Evolutionary conservation across 2,113 vertebrate species (phyloP).

Genomic region (Thoracochromis brauschi): DNA sequence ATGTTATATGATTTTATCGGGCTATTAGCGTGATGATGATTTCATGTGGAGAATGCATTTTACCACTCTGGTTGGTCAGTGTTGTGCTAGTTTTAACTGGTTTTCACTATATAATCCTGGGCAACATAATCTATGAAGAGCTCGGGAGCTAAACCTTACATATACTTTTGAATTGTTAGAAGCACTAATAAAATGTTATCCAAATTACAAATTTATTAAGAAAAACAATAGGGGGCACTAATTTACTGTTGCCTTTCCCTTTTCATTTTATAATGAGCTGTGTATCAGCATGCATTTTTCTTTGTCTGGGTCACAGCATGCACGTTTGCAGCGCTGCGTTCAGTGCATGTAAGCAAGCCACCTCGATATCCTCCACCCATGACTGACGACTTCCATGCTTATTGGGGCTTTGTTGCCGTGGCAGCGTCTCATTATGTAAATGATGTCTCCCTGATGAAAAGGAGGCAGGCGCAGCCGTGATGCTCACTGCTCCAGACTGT

Average conservation of each 20-base stretch:
- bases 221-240: neutral
- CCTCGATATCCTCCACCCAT: conserved; percentile 19
- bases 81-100: neutral
- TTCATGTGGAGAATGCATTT: neutral
- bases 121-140: neutral
- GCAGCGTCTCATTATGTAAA: conserved; percentile 68
- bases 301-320: neutral
- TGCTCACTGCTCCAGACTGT: conserved; percentile 59
- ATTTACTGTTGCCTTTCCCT: conserved; percentile 3
- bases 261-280: conserved; percentile 20
- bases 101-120: neutral
- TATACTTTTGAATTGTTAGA: neutral
- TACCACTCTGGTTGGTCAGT: neutral
- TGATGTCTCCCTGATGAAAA: conserved; percentile 53
- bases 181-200: neutral
- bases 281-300: neutral
- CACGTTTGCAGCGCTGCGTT: neutral
- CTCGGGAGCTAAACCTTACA: rapidly evolving
- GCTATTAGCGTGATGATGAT: neutral
- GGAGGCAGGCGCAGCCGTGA: conserved; percentile 41
- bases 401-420: conserved; percentile 58
- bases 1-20: neutral
- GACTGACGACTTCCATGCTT: conserved; percentile 38
- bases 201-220: neutral
- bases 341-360: neutral